A percentile compares a stretch with the other conserved stretches of the same genome.
Evolutionary conservation across 2,888 invertebrate species (phyloP).

Genomic region (Anthrax anthrax): DNA sequence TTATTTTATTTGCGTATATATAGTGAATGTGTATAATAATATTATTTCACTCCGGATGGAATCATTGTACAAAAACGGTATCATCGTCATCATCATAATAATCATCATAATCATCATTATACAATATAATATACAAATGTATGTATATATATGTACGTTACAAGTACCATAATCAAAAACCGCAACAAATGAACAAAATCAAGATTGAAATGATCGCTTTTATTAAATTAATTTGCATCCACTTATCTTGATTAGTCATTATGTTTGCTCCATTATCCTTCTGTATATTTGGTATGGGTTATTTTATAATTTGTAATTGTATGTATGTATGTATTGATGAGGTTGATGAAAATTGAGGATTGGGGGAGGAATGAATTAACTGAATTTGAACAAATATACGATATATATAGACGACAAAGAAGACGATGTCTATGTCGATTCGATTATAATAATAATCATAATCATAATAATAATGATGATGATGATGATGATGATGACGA

Average conservation of each 20-base stretch:
- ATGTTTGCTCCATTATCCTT: constrained; percentile 9
- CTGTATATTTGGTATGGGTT: neutral
- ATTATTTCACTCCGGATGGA: too few relatives aligned
- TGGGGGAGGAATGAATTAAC: neutral
- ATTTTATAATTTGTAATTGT: too few relatives aligned
- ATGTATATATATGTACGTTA: too few relatives aligned
- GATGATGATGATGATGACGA: neutral
- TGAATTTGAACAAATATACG: neutral
- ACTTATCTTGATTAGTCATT: constrained; percentile 13
- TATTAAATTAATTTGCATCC: constrained; percentile 13
- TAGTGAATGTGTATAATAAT: too few relatives aligned
- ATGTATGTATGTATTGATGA: too few relatives aligned
- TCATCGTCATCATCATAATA: neutral
- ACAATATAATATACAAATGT: too few relatives aligned
- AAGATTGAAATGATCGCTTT: constrained; percentile 1
- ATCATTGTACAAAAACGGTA: too few relatives aligned
- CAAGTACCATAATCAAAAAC: too few relatives aligned
- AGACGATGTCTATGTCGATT: too few relatives aligned
- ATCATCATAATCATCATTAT: neutral
- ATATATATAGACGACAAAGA: neutral
- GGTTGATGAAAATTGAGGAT: too few relatives aligned
- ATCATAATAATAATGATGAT: neutral
- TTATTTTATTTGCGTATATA: too few relatives aligned
- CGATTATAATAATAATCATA: too few relatives aligned
- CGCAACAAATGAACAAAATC: neutral